Evolutionary conservation across 2,797 vertebrate genomes (phyloP).

Genomic region (Sebastes itinus): DNA sequence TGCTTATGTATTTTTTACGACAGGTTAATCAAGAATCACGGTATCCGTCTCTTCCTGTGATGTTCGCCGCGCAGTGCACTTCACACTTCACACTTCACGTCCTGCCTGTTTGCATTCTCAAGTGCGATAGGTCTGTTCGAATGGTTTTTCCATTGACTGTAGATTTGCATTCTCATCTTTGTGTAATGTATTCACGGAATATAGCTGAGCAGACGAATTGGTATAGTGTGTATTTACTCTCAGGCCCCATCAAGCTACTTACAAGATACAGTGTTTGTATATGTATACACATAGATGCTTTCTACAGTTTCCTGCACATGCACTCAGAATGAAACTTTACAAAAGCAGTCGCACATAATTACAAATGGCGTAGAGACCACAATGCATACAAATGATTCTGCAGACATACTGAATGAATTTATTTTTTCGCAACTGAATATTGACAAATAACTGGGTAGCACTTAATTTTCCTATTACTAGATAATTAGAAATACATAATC

Average conservation of each 20-base stretch:
- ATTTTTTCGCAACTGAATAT: not conserved
- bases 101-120: constrained; percentile 49
- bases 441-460: not conserved
- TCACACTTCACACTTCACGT: constrained; percentile 28
- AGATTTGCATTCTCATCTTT: constrained; percentile 55
- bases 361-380: not conserved
- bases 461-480: not conserved
- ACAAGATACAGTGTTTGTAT: constrained; percentile 6
- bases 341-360: not conserved
- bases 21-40: constrained; percentile 68
- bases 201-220: constrained; percentile 56
- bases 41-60: constrained; percentile 36
- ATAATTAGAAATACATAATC: not conserved
- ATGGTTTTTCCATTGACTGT: constrained; percentile 40
- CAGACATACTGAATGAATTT: not conserved
- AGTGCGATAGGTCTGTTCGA: constrained; percentile 53
- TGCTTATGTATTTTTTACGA: constrained; percentile 68
- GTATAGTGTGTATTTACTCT: constrained; percentile 27
- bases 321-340: constrained; percentile 6
- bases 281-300: not conserved
- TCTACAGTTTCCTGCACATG: not conserved
- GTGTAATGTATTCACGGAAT: constrained; percentile 39
- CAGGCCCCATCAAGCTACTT: constrained; percentile 25
- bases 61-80: constrained; percentile 37
- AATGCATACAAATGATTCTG: constrained; percentile 1